Evolutionary conservation across 1,140 invertebrate species (phyloP).

Genomic region (Drosophila jambulina): DNA sequence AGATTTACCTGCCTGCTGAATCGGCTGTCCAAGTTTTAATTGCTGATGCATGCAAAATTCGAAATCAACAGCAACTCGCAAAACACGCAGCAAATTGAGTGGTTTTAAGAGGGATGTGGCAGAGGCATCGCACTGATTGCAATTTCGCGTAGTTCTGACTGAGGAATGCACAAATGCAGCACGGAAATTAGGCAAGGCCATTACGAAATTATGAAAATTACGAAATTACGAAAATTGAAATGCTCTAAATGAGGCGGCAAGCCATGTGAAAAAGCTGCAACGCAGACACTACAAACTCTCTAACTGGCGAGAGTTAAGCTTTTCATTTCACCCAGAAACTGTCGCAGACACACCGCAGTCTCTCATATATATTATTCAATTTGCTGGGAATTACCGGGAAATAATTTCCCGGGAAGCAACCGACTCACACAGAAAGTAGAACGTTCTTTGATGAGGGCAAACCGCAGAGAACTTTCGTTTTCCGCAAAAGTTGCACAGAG

Average conservation of each 20-base stretch:
- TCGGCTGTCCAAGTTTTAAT: constrained; percentile 77
- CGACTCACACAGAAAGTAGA: constrained; percentile 5
- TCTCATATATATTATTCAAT: constrained; percentile 41
- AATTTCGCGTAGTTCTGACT: constrained; percentile 13
- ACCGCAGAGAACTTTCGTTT: constrained; percentile 29
- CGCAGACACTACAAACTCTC: neutral
- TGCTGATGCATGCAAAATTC: constrained; percentile 67
- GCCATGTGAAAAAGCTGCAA: constrained; percentile 32
- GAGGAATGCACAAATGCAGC: constrained; percentile 10
- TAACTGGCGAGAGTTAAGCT: constrained; percentile 12
- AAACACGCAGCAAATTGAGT: constrained; percentile 36
- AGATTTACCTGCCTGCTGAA: constrained; percentile 59
- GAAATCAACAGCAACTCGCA: constrained; percentile 35
- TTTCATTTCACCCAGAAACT: constrained; percentile 12
- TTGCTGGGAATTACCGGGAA: constrained; percentile 8
- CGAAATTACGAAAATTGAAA: constrained; percentile 52
- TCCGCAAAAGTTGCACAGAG: constrained; percentile 6
- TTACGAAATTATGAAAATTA: constrained; percentile 76
- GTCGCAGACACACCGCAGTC: neutral
- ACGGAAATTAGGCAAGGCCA: constrained; percentile 58
- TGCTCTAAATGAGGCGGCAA: constrained; percentile 9
- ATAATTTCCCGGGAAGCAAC: constrained; percentile 1
- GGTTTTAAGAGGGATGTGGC: neutral
- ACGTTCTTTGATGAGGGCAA: constrained; percentile 14
- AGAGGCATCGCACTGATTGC: constrained; percentile 9